Evolutionary conservation across 2,113 vertebrate genomes (phyloP).

Genomic region (Cryptotis parvus): DNA sequence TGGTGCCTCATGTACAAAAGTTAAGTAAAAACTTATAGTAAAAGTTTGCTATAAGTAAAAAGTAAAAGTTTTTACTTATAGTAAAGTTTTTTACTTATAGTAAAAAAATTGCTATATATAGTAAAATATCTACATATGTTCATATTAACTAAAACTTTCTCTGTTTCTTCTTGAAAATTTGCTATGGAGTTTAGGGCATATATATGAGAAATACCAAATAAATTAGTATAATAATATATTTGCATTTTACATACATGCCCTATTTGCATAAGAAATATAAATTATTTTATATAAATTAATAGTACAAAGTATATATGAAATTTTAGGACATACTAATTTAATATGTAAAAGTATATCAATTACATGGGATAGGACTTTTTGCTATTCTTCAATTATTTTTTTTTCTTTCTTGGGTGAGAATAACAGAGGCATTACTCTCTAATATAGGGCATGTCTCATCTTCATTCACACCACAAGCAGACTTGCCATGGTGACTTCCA

Average conservation of each 20-base stretch:
- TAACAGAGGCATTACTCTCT: neutral
- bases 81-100: no score
- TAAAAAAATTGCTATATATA: neutral
- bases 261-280: no score
- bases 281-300: no score
- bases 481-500: neutral
- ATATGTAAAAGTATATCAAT: neutral
- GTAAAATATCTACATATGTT: no score
- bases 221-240: no score
- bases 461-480: neutral
- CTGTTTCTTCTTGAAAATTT: neutral
- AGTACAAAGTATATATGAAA: no score
- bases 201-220: neutral
- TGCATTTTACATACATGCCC: no score
- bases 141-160: neutral
- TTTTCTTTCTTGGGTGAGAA: neutral
- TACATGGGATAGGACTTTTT: neutral
- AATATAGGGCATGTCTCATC: conserved; percentile 38
- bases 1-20: no score
- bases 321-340: neutral
- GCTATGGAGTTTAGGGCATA: neutral
- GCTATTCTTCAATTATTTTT: neutral
- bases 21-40: no score
- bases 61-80: no score
- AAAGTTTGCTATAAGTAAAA: no score